Evolutionary conservation across 2,113 vertebrate species (phyloP), one percentile per base, ranked within the genome.

Genomic region (Corynorhinus townsendii): DNA sequence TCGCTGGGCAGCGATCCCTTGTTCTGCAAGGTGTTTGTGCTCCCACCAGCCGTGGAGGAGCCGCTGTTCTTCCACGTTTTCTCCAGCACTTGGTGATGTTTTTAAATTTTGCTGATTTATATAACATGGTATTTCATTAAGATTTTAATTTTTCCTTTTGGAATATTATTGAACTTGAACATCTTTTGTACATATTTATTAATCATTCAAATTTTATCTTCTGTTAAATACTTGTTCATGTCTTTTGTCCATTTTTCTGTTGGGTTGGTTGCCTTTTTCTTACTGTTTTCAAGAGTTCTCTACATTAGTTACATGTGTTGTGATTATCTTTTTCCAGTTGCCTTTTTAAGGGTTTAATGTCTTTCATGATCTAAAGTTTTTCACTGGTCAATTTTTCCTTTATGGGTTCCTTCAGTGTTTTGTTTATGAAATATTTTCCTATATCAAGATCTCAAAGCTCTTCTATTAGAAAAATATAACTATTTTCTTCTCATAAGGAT

Each of bases 321-420:
- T 5, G n/a, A 54, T 3, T 87, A 79, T 54, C 52, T 72, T 84
- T 52, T 64, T 24, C 47, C 33, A 22, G 2, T 95, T 93, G 16
- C 43, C 33, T 89, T 85, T 88, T 94, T 84, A 52, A 52, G 11
- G 92, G 75, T 66, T 82, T 84, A 76, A 86, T 84, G 15, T 56
- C 75, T 92, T 95, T 86, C 69, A 68, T 66, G 30, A 66, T 80
- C 22, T 75, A 43, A 91, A 82, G 35, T 14, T 95, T 95, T 95
- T 92, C 43, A 49, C 19, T 93, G 52, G 28, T 40, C 22, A 79
- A 4, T 40, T 80, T 79, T 91, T 79, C 19, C 4, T 92, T 59
- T 68, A 38, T 95, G 76, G 35, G 19, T 76, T 79, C 49, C 68
- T 20, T 24, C 62, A 54, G 83, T 52, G 3, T 90, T 89, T 89